These are phyloP conservation scores for Eupithecia insigniata DNA, from an alignment of 2,888 invertebrate species.

Conservation along the genomic window DNA sequence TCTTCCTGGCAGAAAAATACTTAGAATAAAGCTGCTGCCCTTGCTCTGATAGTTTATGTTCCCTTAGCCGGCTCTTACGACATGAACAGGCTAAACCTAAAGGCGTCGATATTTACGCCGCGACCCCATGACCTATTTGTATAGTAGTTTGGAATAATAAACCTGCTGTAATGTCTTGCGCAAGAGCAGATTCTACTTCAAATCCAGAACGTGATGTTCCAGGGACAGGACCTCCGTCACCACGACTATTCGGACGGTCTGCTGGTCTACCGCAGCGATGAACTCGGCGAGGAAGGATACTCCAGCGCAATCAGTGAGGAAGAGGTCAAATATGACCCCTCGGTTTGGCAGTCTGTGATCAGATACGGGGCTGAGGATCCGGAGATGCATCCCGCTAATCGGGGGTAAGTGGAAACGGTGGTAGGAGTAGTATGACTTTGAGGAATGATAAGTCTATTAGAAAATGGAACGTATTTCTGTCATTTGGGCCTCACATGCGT, in stretches of 20 bases:
- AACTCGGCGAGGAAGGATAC: conserved; percentile 86
- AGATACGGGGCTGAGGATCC: conserved; percentile 83
- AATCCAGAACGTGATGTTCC: conserved; percentile 32
- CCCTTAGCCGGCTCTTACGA: too few relatives aligned
- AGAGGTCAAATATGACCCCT: conserved; percentile 88
- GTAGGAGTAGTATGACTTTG: neutral
- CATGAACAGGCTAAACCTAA: too few relatives aligned
- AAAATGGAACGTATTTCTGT: neutral
- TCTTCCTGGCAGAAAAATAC: too few relatives aligned
- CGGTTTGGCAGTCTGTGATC: conserved; percentile 89
- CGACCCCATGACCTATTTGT: too few relatives aligned
- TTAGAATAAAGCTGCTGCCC: too few relatives aligned
- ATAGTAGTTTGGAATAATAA: too few relatives aligned
- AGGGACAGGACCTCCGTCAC: conserved; percentile 65
- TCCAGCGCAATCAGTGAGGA: conserved; percentile 91
- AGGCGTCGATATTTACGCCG: too few relatives aligned
- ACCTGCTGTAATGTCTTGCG: neutral
- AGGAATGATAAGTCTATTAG: neutral
- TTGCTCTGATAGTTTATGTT: too few relatives aligned
- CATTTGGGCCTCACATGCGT: too few relatives aligned
- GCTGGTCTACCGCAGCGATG: conserved; percentile 80
- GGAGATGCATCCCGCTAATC: conserved; percentile 76
- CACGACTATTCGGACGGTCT: conserved; percentile 84
- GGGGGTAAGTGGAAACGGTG: conserved; percentile 75
- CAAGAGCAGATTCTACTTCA: conserved; percentile 14